These are phyloP conservation scores for Pachycephus smyrnensis DNA, from an alignment of 2,888 invertebrate genomes.

Conservation along the genomic window DNA sequence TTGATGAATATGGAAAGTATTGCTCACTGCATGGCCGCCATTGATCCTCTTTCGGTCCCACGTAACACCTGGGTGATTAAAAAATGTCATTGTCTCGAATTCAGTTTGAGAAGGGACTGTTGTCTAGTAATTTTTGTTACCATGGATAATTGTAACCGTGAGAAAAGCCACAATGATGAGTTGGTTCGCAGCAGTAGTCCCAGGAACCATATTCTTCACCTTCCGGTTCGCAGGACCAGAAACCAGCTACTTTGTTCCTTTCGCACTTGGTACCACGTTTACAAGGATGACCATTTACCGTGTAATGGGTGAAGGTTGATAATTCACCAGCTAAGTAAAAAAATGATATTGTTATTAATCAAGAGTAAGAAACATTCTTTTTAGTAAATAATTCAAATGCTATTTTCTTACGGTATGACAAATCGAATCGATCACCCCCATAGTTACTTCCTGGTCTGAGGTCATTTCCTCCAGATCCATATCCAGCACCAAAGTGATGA, in stretches of 20 bases:
- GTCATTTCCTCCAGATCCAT: slow-evolving; percentile 12
- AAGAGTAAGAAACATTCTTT: neutral
- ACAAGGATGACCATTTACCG: slow-evolving; percentile 86
- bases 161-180: slow-evolving; percentile 86
- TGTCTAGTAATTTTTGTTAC: slow-evolving; percentile 66
- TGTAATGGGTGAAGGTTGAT: slow-evolving; percentile 79
- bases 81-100: slow-evolving; percentile 15
- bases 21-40: slow-evolving; percentile 90
- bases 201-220: slow-evolving; percentile 78
- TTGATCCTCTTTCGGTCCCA: slow-evolving; percentile 81
- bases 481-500: slow-evolving; percentile 5
- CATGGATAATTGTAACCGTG: slow-evolving; percentile 86
- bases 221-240: slow-evolving; percentile 88
- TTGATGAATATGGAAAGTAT: slow-evolving; percentile 76
- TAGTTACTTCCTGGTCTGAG: slow-evolving; percentile 17
- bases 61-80: slow-evolving; percentile 78
- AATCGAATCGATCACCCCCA: slow-evolving; percentile 23
- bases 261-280: slow-evolving; percentile 77
- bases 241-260: slow-evolving; percentile 80
- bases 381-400: neutral
- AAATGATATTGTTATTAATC: neutral
- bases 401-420: slow-evolving; percentile 9
- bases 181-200: slow-evolving; percentile 89
- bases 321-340: slow-evolving; percentile 65
- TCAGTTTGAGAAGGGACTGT: neutral